A percentile compares a stretch with the other conserved stretches of the same genome.
Evolutionary conservation across 2,113 vertebrate genomes (phyloP).

Genomic region (Thalassoma bifasciatum): DNA sequence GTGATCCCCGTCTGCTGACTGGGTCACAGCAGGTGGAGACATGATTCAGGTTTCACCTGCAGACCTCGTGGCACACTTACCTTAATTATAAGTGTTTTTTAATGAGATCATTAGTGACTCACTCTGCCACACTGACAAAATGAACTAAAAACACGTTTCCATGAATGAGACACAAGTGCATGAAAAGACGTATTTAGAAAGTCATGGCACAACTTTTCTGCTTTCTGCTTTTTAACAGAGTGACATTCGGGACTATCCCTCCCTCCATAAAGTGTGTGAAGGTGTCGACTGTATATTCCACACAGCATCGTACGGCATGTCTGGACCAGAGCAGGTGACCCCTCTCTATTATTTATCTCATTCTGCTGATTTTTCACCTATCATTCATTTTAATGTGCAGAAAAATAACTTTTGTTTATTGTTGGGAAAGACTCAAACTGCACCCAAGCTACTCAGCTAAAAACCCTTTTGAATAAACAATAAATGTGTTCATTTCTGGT

Average conservation of each 20-base stretch:
- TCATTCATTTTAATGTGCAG: too few species aligned
- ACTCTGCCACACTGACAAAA: background rate
- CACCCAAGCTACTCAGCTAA: too few species aligned
- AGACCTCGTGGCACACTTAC: slow-evolving; percentile 44
- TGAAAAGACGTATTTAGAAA: too few species aligned
- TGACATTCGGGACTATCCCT: slow-evolving; percentile 89
- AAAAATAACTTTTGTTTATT: too few species aligned
- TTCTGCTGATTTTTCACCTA: too few species aligned
- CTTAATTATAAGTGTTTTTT: slow-evolving; percentile 62
- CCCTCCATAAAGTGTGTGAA: slow-evolving; percentile 86
- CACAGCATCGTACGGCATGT: slow-evolving; percentile 93
- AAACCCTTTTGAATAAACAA: too few species aligned
- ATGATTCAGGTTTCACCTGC: slow-evolving; percentile 74
- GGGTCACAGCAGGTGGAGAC: slow-evolving; percentile 53
- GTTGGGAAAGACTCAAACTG: too few species aligned
- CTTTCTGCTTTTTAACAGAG: slow-evolving; percentile 78
- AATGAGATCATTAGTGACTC: slow-evolving; percentile 4
- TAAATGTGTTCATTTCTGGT: too few species aligned
- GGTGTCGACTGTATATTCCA: slow-evolving; percentile 93
- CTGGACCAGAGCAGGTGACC: slow-evolving; percentile 90
- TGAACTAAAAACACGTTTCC: background rate
- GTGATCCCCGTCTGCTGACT: slow-evolving; percentile 69
- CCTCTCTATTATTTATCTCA: background rate
- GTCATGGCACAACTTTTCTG: background rate
- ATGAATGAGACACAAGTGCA: too few species aligned